Evolutionary conservation across 2,797 vertebrate species (phyloP), one percentile per base, ranked within the genome.

Genomic region (Tragopan temminckii): DNA sequence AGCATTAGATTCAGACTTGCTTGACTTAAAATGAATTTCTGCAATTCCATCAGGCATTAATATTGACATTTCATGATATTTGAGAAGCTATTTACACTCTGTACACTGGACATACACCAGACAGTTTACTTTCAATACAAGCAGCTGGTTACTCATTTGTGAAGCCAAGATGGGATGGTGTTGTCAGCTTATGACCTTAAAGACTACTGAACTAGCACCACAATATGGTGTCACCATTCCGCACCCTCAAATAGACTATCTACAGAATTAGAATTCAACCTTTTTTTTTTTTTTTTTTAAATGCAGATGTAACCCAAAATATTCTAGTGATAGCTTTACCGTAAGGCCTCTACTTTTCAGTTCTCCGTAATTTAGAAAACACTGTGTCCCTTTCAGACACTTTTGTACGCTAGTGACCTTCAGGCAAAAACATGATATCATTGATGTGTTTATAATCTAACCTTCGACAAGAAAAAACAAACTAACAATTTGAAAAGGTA

Each of bases 21-120:
- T 91, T 88, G 83, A 79, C 90, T 95, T 92, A 85, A 96, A 88
- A 90, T 91, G 5, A 91, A 87, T 97, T 96, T 94, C 80, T 94
- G 42, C 74, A 89, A 79, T 69, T 62, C 42, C 46, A 89, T 77
- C 82, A 87, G 86, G 33, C 66, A 78, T 90, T 70, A 9, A 57
- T 68, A 93, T 69, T 93, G 97, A 95, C 88, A 93, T 95, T 97
- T 94, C 52, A 69, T 87, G 78, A 88, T 87, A 96, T 96, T 94
- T 96, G 94, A 92, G 86, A 94, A 95, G 91, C 72, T 97, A 84
- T 94, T 97, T 96, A 88, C 79, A 91, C 45, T 93, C 84, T 10
- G 35, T 36, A 29, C 40, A 11, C 52, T 19, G 82, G 74, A 67
- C 10, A 19, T 46, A 94, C 38, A 16, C 15, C 42, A 77, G 76